Percentiles rank a stretch among this genome's conserved stretches.
These are phyloP conservation scores for Tinamus major DNA, from an alignment of 2,797 vertebrate species.

Conservation along the genomic window DNA sequence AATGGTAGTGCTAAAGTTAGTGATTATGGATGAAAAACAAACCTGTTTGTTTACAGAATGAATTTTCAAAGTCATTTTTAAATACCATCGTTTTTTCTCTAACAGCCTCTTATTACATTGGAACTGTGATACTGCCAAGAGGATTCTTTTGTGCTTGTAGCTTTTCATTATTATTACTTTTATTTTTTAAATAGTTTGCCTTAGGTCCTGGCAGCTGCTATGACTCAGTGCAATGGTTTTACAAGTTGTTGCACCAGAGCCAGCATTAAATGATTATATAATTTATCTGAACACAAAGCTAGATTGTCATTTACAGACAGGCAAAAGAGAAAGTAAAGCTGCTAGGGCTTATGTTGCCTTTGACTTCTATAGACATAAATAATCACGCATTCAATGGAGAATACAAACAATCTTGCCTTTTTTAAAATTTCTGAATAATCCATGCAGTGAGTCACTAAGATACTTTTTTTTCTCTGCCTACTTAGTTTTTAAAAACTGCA, in stretches of 20 bases:
- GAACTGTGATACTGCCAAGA: neutral
- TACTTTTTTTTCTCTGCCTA: neutral
- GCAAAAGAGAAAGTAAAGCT: constrained; percentile 55
- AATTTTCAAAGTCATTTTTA: neutral
- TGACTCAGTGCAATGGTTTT: constrained; percentile 52
- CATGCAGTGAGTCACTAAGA: neutral
- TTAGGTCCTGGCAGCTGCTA: constrained; percentile 53
- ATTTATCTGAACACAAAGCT: constrained; percentile 54
- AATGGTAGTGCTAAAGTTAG: constrained; percentile 1
- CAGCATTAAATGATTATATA: constrained; percentile 49
- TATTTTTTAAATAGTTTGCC: neutral
- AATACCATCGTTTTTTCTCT: neutral
- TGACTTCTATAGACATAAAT: constrained; percentile 51
- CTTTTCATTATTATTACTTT: neutral
- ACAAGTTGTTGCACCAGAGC: neutral
- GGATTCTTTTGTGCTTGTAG: constrained; percentile 4
- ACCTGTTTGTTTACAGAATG: neutral
- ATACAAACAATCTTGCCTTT: neutral
- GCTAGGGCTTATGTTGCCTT: constrained; percentile 42
- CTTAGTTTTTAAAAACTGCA: neutral
- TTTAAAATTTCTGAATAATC: neutral
- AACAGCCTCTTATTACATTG: constrained; percentile 3
- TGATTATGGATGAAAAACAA: neutral
- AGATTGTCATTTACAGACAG: constrained; percentile 47
- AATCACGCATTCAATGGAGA: constrained; percentile 20